These are phyloP conservation scores for Larimichthys crocea DNA, from an alignment of 2,113 vertebrate genomes.

Conservation along the genomic window DNA sequence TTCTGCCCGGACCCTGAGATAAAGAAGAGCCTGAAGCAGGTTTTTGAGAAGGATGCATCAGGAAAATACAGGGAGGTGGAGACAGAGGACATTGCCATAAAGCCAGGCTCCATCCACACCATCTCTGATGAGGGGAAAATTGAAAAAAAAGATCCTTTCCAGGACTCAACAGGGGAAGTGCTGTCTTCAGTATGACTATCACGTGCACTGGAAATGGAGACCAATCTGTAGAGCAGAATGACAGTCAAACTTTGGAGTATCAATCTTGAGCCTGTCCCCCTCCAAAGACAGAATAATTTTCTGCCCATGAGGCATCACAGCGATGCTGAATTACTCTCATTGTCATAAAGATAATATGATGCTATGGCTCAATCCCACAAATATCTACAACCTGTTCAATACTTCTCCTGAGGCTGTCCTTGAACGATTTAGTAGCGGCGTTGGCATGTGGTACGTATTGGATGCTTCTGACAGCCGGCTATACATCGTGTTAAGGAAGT, in stretches of 20 bases:
- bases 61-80: conserved; percentile 91
- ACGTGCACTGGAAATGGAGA: conserved; percentile 89
- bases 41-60: conserved; percentile 85
- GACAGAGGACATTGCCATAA: conserved; percentile 85
- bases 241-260: conserved; percentile 32
- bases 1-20: conserved; percentile 90
- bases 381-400: conserved; percentile 31
- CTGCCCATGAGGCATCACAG: conserved; percentile 26
- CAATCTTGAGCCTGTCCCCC: conserved; percentile 6
- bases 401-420: conserved; percentile 14
- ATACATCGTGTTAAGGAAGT: conserved; percentile 46
- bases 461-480: conserved; percentile 2
- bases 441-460: conserved; percentile 5
- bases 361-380: conserved; percentile 33
- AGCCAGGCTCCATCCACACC: conserved; percentile 84
- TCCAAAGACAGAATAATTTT: conserved; percentile 45
- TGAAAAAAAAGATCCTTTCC: conserved; percentile 86
- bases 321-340: conserved; percentile 24
- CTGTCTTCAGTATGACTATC: conserved; percentile 95
- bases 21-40: conserved; percentile 87
- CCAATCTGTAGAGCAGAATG: conserved; percentile 75
- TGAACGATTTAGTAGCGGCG: conserved; percentile 20
- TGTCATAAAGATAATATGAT: conserved; percentile 45
- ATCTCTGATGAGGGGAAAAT: conserved; percentile 84
- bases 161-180: conserved; percentile 87